Evolutionary conservation across 2,113 vertebrate genomes (phyloP).

Genomic region (Chaetops frenatus): DNA sequence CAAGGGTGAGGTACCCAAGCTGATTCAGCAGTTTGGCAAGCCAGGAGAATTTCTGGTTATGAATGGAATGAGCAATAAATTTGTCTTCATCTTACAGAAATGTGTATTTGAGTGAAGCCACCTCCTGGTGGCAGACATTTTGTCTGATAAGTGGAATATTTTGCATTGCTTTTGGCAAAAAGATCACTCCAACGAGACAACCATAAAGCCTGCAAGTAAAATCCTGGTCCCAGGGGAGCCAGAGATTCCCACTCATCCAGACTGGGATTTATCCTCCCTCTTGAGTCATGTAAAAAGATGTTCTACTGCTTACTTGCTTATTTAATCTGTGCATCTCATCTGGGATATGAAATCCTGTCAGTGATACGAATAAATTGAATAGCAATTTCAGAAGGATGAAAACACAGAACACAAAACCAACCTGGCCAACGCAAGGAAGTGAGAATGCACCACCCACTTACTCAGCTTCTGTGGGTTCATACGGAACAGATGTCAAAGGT

Average conservation of each 20-base stretch:
- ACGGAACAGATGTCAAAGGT: background rate
- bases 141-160: background rate
- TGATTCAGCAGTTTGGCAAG: conserved; percentile 50
- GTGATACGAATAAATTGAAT: background rate
- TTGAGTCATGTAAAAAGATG: background rate
- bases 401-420: background rate
- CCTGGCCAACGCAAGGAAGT: background rate
- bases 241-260: background rate
- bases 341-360: background rate
- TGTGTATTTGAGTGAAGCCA: background rate
- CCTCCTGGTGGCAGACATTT: background rate
- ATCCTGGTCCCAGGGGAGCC: background rate
- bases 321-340: background rate
- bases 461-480: background rate
- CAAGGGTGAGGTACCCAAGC: conserved; percentile 40
- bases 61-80: conserved; percentile 21
- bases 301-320: background rate
- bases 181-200: background rate
- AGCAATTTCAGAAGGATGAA: background rate
- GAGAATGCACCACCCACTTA: background rate
- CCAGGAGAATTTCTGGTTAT: conserved; percentile 10
- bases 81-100: conserved; percentile 3
- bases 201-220: background rate
- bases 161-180: background rate
- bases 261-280: background rate